Evolutionary conservation across 2,888 invertebrate genomes (phyloP).

Genomic region (Xylocampa areola): DNA sequence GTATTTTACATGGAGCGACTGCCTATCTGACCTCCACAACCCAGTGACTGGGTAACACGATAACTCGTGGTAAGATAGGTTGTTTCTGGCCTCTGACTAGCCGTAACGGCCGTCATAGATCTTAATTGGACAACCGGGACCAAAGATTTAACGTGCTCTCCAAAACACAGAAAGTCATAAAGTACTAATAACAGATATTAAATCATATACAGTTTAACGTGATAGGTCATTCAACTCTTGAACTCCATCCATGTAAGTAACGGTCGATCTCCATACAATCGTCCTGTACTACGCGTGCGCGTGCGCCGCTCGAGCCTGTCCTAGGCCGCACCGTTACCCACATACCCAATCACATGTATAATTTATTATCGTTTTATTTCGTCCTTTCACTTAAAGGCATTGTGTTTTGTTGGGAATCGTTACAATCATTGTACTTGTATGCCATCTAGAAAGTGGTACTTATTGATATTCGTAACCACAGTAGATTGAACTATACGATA

Average conservation of each 20-base stretch:
- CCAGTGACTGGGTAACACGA: too few relatives aligned
- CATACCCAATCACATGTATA: slow-evolving; percentile 40
- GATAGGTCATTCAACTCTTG: slow-evolving; percentile 71
- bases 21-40: too few relatives aligned
- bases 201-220: slow-evolving; percentile 45
- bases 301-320: slow-evolving; percentile 23
- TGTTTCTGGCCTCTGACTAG: too few relatives aligned
- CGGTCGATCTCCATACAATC: slow-evolving; percentile 65
- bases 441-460: slow-evolving; percentile 56
- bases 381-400: slow-evolving; percentile 56
- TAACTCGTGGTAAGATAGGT: too few relatives aligned
- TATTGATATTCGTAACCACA: slow-evolving; percentile 27
- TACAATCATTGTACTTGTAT: slow-evolving; percentile 65
- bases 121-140: too few relatives aligned
- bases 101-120: too few relatives aligned
- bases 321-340: slow-evolving; percentile 63
- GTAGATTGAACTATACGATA: slow-evolving; percentile 35
- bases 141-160: too few relatives aligned
- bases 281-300: slow-evolving; percentile 53
- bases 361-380: slow-evolving; percentile 56
- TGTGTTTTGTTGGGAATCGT: slow-evolving; percentile 58
- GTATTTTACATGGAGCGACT: too few relatives aligned
- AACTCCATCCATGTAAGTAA: slow-evolving; percentile 60
- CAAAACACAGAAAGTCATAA: too few relatives aligned
- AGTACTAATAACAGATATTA: too few relatives aligned